A percentile compares a stretch with the other conserved stretches of the same genome.
These are phyloP conservation scores for Rallus crepitans DNA, from an alignment of 2,797 vertebrate species.

Conservation along the genomic window DNA sequence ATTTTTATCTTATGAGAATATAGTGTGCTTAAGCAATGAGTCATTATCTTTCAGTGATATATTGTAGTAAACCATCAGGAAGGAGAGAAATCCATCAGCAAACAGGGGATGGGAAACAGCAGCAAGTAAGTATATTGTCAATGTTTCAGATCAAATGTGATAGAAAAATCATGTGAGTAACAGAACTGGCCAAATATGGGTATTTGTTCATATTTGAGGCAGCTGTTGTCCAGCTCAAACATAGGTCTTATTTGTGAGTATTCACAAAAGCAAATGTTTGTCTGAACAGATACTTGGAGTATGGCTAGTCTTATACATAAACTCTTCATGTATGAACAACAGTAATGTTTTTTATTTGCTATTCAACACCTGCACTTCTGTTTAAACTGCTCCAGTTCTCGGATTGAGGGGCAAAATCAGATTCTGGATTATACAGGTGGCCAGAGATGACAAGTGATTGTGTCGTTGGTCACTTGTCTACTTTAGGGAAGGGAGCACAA, in stretches of 20 bases:
- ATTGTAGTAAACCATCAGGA: neutral
- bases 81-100: neutral
- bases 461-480: neutral
- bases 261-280: neutral
- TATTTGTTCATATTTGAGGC: neutral
- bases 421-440: neutral
- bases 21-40: neutral
- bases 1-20: neutral
- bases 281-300: neutral
- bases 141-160: neutral
- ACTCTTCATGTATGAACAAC: neutral
- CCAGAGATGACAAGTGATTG: neutral
- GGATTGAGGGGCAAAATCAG: neutral
- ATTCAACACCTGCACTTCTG: neutral
- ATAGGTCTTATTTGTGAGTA: neutral
- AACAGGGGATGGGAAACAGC: neutral
- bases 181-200: neutral
- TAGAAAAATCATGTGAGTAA: neutral
- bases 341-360: neutral
- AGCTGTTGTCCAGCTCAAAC: neutral
- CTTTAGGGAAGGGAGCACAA: neutral
- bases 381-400: neutral
- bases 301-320: neutral
- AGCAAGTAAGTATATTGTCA: neutral
- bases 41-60: neutral